These are phyloP conservation scores for Gambelia wislizenii DNA, from an alignment of 2,797 vertebrate genomes.

Conservation along the genomic window DNA sequence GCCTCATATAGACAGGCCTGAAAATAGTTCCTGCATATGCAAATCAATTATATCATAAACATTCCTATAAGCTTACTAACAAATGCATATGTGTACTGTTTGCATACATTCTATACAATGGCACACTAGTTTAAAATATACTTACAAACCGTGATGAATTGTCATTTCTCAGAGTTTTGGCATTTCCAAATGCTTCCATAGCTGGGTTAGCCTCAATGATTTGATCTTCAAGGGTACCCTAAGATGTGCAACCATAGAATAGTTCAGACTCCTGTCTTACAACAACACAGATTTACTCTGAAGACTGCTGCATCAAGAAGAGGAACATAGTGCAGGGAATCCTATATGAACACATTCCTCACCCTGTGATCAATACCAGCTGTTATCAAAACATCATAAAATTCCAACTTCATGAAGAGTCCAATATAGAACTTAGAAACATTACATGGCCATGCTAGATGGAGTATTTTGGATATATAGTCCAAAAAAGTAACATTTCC, in stretches of 20 bases:
- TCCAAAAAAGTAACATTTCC: too few relatives aligned
- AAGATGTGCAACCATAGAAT: conserved; percentile 22
- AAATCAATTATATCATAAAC: not conserved
- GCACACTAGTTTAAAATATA: conserved; percentile 37
- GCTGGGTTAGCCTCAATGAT: conserved; percentile 97
- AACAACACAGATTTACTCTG: not conserved
- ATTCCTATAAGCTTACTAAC: not conserved
- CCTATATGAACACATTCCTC: not conserved
- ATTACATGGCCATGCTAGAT: too few relatives aligned
- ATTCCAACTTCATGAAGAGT: not conserved
- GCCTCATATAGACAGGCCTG: too few relatives aligned
- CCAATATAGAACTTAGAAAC: too few relatives aligned
- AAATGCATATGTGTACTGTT: not conserved
- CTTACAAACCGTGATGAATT: conserved; percentile 97
- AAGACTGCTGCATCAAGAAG: not conserved
- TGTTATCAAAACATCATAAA: not conserved
- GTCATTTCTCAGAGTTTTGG: conserved; percentile 94
- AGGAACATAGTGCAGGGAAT: too few relatives aligned
- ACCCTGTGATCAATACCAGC: not conserved
- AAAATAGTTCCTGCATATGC: not conserved
- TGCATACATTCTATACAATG: rapidly evolving
- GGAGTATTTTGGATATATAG: too few relatives aligned
- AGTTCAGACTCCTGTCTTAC: not conserved
- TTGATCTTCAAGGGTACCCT: conserved; percentile 96
- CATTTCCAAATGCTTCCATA: conserved; percentile 95